A percentile compares a stretch with the other conserved stretches of the same genome.
Conservation (phyloP, 2,888 invertebrate genomes). For the Acleris sparsana region DNA sequence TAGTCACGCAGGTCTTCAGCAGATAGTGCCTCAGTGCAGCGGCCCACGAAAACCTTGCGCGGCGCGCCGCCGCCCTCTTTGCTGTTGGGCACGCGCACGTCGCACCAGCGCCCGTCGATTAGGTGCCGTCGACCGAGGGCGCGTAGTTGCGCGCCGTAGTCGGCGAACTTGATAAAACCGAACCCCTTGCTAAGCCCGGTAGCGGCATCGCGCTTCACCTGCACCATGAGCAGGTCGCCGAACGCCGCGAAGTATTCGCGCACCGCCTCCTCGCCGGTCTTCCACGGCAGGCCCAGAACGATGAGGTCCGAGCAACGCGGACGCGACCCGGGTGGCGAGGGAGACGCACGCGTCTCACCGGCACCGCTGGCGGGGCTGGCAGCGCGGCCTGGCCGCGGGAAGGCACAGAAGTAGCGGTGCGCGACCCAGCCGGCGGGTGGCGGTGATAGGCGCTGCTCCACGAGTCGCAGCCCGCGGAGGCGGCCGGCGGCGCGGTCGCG, state of each 20-base stretch:
- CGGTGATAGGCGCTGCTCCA: constrained; percentile 94
- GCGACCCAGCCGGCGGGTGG: constrained; percentile 96
- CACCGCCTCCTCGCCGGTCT: constrained; percentile 89
- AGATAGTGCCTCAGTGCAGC: constrained; percentile 91
- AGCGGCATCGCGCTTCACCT: constrained; percentile 84
- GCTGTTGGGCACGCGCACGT: constrained; percentile 88
- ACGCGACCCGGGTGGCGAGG: constrained; percentile 49
- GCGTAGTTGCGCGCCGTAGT: constrained; percentile 86
- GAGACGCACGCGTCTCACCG: constrained; percentile 90
- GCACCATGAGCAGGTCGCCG: constrained; percentile 85
- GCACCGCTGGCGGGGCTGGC: constrained; percentile 90
- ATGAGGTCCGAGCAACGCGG: constrained; percentile 89
- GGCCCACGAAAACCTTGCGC: constrained; percentile 92
- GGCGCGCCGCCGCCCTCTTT: constrained; percentile 87
- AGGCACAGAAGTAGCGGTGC: constrained; percentile 86
- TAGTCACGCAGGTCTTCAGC: constrained; percentile 91
- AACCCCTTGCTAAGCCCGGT: constrained; percentile 88
- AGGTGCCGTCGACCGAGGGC: constrained; percentile 86
- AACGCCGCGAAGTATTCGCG: constrained; percentile 88
- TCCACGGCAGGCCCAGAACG: constrained; percentile 91
- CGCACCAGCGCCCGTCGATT: constrained; percentile 89
- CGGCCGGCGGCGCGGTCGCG: constrained; percentile 90
- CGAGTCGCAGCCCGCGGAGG: constrained; percentile 93
- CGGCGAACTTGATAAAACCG: constrained; percentile 87
- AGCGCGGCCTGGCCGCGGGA: constrained; percentile 95